Conservation (phyloP, 1,140 invertebrate species). For the Leucophenga varia region DNA sequence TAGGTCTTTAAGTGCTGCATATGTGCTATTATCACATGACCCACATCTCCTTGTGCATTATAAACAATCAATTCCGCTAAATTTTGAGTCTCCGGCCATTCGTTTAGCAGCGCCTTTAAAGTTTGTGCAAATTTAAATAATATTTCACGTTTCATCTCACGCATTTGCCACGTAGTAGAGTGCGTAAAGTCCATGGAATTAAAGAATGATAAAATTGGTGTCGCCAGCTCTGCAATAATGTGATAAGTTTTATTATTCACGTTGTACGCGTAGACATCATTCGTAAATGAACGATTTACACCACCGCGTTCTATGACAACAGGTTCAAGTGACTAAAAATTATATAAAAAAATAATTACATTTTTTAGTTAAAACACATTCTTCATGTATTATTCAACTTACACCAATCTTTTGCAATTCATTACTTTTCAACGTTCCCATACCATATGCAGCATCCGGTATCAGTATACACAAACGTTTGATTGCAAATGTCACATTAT, state of each 20-base stretch:
- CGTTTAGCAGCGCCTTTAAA: conserved; percentile 24
- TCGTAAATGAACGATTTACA: conserved; percentile 62
- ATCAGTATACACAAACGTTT: conserved; percentile 67
- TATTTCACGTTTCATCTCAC: conserved; percentile 42
- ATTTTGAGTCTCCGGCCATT: conserved; percentile 39
- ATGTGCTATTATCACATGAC: conserved; percentile 21
- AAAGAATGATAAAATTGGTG: conserved; percentile 65
- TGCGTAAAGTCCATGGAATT: conserved; percentile 56
- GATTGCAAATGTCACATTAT: conserved; percentile 61
- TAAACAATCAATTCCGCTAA: conserved; percentile 36
- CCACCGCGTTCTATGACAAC: conserved; percentile 62
- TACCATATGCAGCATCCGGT: conserved; percentile 59
- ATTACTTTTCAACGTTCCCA: conserved; percentile 10
- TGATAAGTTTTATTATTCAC: conserved; percentile 55
- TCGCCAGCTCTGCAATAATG: conserved; percentile 67
- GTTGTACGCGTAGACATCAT: conserved; percentile 65
- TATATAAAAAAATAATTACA: background rate
- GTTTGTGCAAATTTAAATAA: conserved; percentile 41
- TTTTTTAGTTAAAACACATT: background rate
- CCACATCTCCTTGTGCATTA: conserved; percentile 26
- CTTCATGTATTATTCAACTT: background rate
- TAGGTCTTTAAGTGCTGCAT: no score
- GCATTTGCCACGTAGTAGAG: conserved; percentile 37
- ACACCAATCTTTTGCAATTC: conserved; percentile 4
- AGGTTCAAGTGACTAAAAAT: conserved; percentile 57